These are phyloP conservation scores for Phyllostomus hastatus DNA, from an alignment of 2,113 vertebrate genomes.

Conservation along the genomic window DNA sequence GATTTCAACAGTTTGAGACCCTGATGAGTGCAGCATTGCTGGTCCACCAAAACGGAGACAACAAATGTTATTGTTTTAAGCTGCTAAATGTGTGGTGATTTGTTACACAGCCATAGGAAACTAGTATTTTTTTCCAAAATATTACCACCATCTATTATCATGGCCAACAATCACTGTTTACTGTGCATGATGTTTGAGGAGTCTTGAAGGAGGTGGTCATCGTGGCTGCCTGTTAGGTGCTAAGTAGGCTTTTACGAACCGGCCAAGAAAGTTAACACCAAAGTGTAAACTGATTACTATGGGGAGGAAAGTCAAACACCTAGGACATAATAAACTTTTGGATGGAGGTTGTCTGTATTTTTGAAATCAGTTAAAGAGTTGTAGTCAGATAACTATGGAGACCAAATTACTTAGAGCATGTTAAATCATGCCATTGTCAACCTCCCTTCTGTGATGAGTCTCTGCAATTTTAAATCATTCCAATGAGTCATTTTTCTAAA, in stretches of 20 bases:
- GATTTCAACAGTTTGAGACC: background rate
- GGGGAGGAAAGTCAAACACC: background rate
- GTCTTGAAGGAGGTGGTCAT: background rate
- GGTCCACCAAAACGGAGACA: background rate
- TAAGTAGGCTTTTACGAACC: background rate
- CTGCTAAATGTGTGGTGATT: background rate
- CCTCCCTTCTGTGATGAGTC: conserved; percentile 14
- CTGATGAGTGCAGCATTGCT: background rate
- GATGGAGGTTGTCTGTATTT: conserved; percentile 29
- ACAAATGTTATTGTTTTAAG: background rate
- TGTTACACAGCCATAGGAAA: background rate
- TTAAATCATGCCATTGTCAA: conserved; percentile 29
- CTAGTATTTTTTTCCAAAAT: background rate
- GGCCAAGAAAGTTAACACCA: background rate
- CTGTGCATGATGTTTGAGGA: background rate
- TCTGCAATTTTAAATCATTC: conserved; percentile 34
- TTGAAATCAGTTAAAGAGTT: conserved; percentile 3
- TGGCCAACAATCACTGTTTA: background rate
- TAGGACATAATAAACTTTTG: background rate
- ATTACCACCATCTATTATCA: background rate
- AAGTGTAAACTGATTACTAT: background rate
- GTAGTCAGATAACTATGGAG: conserved; percentile 1
- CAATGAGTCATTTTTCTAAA: conserved; percentile 47
- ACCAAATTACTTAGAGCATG: conserved; percentile 20
- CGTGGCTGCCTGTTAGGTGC: background rate